Conservation (phyloP, 2,113 vertebrate species). For the Stigmatopora argus region DNA sequence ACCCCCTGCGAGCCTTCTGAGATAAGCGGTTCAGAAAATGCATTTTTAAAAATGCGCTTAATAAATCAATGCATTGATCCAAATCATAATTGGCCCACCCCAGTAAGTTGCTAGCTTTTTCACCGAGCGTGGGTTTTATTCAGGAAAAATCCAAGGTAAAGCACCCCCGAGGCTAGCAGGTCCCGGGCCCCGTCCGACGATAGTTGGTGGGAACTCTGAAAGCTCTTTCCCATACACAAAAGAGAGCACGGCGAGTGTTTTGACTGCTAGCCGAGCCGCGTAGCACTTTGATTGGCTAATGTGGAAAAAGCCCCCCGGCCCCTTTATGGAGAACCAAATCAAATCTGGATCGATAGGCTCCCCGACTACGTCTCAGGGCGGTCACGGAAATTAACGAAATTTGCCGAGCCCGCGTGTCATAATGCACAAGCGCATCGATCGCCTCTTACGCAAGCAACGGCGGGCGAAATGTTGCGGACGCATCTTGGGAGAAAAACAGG, state of each 20-base stretch:
- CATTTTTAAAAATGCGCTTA: no score
- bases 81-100: no score
- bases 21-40: no score
- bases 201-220: neutral
- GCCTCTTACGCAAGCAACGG: conserved; percentile 1
- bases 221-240: conserved; percentile 1
- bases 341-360: conserved; percentile 61
- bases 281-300: conserved; percentile 62
- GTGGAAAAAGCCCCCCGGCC: conserved; percentile 69
- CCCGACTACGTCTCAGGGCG: conserved; percentile 41
- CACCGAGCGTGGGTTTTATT: no score
- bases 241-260: conserved; percentile 7
- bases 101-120: no score
- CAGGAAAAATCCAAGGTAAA: no score
- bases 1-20: no score
- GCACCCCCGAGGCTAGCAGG: no score
- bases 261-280: conserved; percentile 31
- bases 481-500: neutral
- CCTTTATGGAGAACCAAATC: conserved; percentile 65
- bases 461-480: neutral
- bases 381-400: conserved; percentile 40
- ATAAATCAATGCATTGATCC: no score
- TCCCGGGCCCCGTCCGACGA: neutral
- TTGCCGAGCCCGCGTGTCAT: conserved; percentile 27
- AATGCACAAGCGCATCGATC: conserved; percentile 23